A percentile compares a stretch with the other conserved stretches of the same genome.
phyloP scores from a whole-genome alignment of 2,888 invertebrate species.

The Matsumyia berberina region DNA sequence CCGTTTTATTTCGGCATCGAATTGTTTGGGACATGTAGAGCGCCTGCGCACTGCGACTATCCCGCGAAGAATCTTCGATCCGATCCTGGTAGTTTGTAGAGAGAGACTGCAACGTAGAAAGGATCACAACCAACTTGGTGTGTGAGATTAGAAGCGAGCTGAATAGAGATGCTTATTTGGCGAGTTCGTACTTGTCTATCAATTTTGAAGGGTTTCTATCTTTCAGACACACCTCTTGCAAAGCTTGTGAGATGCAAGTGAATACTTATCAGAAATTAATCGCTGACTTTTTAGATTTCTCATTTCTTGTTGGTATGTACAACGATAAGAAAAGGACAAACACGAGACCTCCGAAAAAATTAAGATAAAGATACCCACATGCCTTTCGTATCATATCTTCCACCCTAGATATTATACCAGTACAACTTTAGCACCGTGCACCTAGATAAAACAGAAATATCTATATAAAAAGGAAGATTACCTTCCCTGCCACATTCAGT shows the following conservation, averaged over 20 bases:
- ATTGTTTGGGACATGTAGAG: too few species aligned
- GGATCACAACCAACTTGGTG: too few species aligned
- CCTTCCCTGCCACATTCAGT: slow-evolving; percentile 38
- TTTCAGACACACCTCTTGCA: too few species aligned
- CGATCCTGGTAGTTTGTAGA: too few species aligned
- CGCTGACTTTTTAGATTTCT: not conserved
- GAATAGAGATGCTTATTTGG: too few species aligned
- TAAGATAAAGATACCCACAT: slow-evolving; percentile 64
- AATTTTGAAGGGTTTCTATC: too few species aligned
- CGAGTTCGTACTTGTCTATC: too few species aligned
- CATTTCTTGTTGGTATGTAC: not conserved
- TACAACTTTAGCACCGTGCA: slow-evolving; percentile 29
- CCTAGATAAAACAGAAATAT: slow-evolving; percentile 64
- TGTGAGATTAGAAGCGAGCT: too few species aligned
- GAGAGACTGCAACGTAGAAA: too few species aligned
- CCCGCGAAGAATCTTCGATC: too few species aligned
- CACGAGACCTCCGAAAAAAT: slow-evolving; percentile 51
- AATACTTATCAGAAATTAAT: slow-evolving; percentile 1
- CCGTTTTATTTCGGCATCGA: too few species aligned
- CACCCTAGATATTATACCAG: slow-evolving; percentile 51
- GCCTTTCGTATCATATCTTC: slow-evolving; percentile 58
- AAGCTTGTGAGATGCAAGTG: not conserved
- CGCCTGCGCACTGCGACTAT: too few species aligned
- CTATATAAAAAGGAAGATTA: slow-evolving; percentile 59
- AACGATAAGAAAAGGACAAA: slow-evolving; percentile 72